Evolutionary conservation across 2,888 invertebrate species (phyloP).

Genomic region (Eugnorisma glareosa): DNA sequence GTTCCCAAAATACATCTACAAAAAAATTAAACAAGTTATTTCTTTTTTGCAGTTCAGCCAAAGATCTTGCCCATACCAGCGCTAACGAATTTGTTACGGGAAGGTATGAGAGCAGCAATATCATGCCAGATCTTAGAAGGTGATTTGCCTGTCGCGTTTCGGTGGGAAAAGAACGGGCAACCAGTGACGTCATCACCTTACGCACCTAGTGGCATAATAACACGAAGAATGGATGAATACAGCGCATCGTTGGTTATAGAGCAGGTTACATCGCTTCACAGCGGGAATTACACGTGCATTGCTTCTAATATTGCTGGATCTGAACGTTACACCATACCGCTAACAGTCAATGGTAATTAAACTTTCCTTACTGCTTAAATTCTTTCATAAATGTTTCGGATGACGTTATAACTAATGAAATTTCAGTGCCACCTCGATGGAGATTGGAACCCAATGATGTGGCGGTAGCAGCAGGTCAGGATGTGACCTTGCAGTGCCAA

Average conservation of each 20-base stretch:
- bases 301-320: slow-evolving; percentile 96
- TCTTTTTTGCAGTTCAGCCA: slow-evolving; percentile 92
- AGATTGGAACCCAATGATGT: slow-evolving; percentile 95
- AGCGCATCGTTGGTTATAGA: slow-evolving; percentile 96
- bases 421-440: slow-evolving; percentile 96
- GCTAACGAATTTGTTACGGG: slow-evolving; percentile 94
- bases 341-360: slow-evolving; percentile 94
- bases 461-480: slow-evolving; percentile 95
- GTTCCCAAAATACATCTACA: not conserved
- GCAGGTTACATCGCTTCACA: slow-evolving; percentile 95
- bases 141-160: slow-evolving; percentile 97
- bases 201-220: slow-evolving; percentile 87
- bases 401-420: slow-evolving; percentile 1
- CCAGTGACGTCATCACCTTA: slow-evolving; percentile 92
- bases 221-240: slow-evolving; percentile 94
- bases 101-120: slow-evolving; percentile 97
- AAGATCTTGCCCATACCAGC: slow-evolving; percentile 96
- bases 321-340: slow-evolving; percentile 94
- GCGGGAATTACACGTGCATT: slow-evolving; percentile 97
- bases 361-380: not conserved
- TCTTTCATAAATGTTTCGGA: not conserved
- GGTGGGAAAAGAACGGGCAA: slow-evolving; percentile 97
- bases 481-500: slow-evolving; percentile 96
- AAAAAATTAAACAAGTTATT: slow-evolving; percentile 40
- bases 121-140: slow-evolving; percentile 97